Base-by-base conservation (phyloP, 2,888 invertebrate species). In the Heliconius hortense region DNA sequence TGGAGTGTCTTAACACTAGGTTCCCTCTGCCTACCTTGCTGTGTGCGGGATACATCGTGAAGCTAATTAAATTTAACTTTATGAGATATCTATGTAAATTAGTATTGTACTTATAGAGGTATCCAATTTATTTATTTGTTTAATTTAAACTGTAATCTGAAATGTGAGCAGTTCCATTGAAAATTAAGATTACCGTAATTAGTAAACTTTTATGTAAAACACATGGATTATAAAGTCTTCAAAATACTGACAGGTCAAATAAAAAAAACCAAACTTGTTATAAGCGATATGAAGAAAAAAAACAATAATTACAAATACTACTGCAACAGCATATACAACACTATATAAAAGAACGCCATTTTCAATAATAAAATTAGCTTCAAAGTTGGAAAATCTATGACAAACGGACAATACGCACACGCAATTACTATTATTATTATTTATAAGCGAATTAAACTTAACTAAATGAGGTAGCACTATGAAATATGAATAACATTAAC, bases 381-480 rank as follows among this genome's bases (percentile, higher is more conserved):
- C 28, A 26, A 26, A 71, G 26, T 71, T 39, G 60, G 62, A 35
- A 71, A n/a, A 62, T 39, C 71, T 62, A 74, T 48, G 18, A 48
- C 66, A 75, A 53, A 77, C 75, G 74, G 72, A 70, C 64, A 68
- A n/a, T 39, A 26, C 24, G n/a, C 56, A 60, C 53, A 70, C 74
- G 77, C 60, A 66, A 35, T 35, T 48, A n/a, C n/a, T n/a, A 48
- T 48, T 56, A 56, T n/a, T 56, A 56, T 72, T 72, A 39, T 73
- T 74, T 81, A 79, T 81, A 82, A 81, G 81, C 81, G 78, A 80
- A 83, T 74, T 76, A 80, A 83, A 83, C 87, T 88, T 87, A 87
- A 84, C 89, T 90, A 91, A 87, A 89, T 93, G 93, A 93, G 93
- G 93, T 93, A 93, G 93, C 87, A 89, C 89, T 89, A 92, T 90